Conservation (phyloP, 2,888 invertebrate genomes). For the Nysson spinosus region DNA sequence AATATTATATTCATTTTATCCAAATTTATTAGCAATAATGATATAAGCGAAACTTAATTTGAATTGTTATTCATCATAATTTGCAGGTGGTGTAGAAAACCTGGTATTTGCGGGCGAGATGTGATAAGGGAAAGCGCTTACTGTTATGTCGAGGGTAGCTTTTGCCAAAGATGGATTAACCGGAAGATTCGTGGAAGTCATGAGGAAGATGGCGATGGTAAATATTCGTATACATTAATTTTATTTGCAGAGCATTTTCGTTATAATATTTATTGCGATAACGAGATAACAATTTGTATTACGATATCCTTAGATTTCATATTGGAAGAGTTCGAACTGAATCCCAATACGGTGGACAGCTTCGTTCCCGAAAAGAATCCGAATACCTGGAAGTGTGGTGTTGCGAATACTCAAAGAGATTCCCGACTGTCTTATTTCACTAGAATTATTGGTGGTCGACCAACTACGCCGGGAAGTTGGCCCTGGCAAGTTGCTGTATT, state of each 20-base stretch:
- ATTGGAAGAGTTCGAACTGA: slow-evolving; percentile 68
- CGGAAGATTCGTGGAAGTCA: slow-evolving; percentile 72
- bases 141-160: slow-evolving; percentile 89
- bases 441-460: slow-evolving; percentile 92
- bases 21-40: too few species aligned
- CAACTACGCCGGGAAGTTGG: slow-evolving; percentile 90
- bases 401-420: slow-evolving; percentile 58
- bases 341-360: slow-evolving; percentile 65
- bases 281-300: not conserved
- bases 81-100: slow-evolving; percentile 85
- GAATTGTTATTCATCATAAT: too few species aligned
- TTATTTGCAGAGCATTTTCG: too few species aligned
- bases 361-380: slow-evolving; percentile 55
- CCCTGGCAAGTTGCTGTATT: slow-evolving; percentile 96
- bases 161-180: slow-evolving; percentile 85
- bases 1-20: too few species aligned
- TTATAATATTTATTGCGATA: too few species aligned
- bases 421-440: slow-evolving; percentile 76
- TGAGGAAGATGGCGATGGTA: slow-evolving; percentile 71
- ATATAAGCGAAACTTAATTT: too few species aligned
- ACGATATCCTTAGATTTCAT: slow-evolving; percentile 55
- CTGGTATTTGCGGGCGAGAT: slow-evolving; percentile 86
- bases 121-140: slow-evolving; percentile 90
- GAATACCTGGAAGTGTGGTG: slow-evolving; percentile 71
- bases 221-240: slow-evolving; percentile 3